Evolutionary conservation across 2,113 vertebrate genomes (phyloP), one percentile per base, ranked within the genome.

Genomic region (Rhinoderma darwinii): DNA sequence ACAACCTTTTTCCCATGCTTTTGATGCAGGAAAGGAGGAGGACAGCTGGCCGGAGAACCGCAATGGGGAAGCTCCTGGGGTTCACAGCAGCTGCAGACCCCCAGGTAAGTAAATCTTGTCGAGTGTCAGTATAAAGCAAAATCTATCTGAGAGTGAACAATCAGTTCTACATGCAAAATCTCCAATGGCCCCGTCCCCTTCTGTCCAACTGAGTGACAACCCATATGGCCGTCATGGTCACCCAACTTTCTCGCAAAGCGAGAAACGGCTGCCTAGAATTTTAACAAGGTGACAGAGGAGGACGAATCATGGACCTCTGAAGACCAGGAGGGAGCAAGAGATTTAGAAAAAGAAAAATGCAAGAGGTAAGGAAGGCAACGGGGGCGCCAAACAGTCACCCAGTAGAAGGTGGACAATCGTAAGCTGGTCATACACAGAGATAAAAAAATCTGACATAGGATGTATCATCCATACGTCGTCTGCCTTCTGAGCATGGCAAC

Each of bases 11-110:
- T 37, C 18, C 18, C 66, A 35, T 63, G 59, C 59, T 63, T 25
- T 63, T 30, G 27, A 70, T 70, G 66, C 66, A 70, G 66, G 35
- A 70, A 70, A 70, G 66, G 32, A 70, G 66, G 32, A 70, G 66
- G 66, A 37, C 17, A 70, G 66, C 32, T 10, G n/a, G n/a, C n/a
- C n/a, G n/a, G n/a, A n/a, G n/a, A n/a, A n/a, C n/a, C n/a, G 32
- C 66, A 70, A 32, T 12, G 35, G 35, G 66, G 66, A 20, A 7
- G 2, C 66, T 70, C 66, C 6, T 20, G 32, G 66, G 32, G 6
- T 37, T 15, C 66, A 22, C 32, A 70, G 63, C 30, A 35, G 15
- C 30, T 35, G 14, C 63, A 18, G 30, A 68, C 32, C 63, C 63
- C 63, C 22, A 5, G 30, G 17, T 6, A 6, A 7, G 18, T n/a